Conservation (phyloP, 1,140 invertebrate genomes). For the Drepana arcuata region DNA sequence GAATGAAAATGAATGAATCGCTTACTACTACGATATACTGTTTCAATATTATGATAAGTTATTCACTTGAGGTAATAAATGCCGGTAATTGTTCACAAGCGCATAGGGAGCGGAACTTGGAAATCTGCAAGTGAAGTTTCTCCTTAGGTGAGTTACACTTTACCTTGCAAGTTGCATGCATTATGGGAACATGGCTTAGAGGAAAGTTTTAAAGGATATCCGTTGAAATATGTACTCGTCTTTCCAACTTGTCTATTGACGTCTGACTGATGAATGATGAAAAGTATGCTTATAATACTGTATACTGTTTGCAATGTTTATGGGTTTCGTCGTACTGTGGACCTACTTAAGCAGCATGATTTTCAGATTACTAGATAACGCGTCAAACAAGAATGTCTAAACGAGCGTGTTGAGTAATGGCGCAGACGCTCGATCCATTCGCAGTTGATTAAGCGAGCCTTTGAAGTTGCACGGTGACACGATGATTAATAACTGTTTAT, state of each 20-base stretch:
- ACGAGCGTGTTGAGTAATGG: conserved; percentile 38
- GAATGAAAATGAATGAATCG: too few relatives aligned
- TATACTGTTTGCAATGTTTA: too few relatives aligned
- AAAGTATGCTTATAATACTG: too few relatives aligned
- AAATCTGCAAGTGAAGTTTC: conserved; percentile 7
- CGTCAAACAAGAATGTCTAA: conserved; percentile 38
- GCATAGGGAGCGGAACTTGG: conserved; percentile 3
- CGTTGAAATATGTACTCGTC: conserved; percentile 8
- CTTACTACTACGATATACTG: too few relatives aligned
- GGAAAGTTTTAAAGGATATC: conserved; percentile 9
- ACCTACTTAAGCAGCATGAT: neutral
- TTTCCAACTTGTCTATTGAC: conserved; percentile 5
- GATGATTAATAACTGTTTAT: conserved; percentile 54
- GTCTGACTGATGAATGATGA: conserved; percentile 14
- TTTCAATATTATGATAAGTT: too few relatives aligned
- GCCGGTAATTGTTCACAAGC: too few relatives aligned
- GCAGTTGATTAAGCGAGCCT: conserved; percentile 47
- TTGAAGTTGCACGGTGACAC: conserved; percentile 37
- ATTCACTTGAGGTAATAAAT: too few relatives aligned
- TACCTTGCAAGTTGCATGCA: conserved; percentile 8
- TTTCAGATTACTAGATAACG: conserved; percentile 18
- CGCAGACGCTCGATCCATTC: conserved; percentile 42
- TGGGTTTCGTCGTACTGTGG: conserved; percentile 5
- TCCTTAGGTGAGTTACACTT: conserved; percentile 8
- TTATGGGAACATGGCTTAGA: conserved; percentile 6